Conservation (phyloP, 2,797 vertebrate species). For the Phalloptychus januarius region DNA sequence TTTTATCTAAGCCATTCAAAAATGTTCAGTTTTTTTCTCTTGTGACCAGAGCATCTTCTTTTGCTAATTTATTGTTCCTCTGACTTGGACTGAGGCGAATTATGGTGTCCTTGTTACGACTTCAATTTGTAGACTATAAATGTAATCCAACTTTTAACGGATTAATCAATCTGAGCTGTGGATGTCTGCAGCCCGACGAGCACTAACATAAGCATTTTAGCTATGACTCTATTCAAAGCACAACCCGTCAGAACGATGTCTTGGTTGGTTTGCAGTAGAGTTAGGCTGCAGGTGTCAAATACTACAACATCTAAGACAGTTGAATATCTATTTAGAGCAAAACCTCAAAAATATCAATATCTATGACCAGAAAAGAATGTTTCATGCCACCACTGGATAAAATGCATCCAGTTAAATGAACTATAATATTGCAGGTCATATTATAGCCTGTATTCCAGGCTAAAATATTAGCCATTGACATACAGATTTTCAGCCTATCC, state of each 20-base stretch:
- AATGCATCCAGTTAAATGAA: slow-evolving; percentile 60
- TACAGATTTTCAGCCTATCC: slow-evolving; percentile 76
- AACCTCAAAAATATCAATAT: slow-evolving; percentile 36
- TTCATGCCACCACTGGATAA: slow-evolving; percentile 47
- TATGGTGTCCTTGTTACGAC: not conserved
- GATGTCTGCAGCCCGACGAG: not conserved
- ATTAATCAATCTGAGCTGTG: not conserved
- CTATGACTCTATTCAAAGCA: not conserved
- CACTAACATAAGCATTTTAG: not conserved
- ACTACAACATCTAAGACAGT: slow-evolving; percentile 35
- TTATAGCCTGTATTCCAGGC: slow-evolving; percentile 62
- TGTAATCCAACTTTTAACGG: not conserved
- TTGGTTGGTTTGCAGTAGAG: not conserved
- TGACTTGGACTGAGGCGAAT: not conserved
- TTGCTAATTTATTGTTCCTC: not conserved
- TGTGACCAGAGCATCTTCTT: not conserved
- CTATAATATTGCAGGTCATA: slow-evolving; percentile 70
- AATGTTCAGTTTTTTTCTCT: not conserved
- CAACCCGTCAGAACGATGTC: not conserved
- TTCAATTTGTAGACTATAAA: not conserved
- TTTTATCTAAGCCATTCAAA: not conserved
- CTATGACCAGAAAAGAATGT: slow-evolving; percentile 49
- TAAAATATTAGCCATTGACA: slow-evolving; percentile 79
- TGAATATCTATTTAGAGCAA: slow-evolving; percentile 35
- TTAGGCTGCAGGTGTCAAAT: too few species aligned